These are phyloP conservation scores for Bombylius major DNA, from an alignment of 2,888 invertebrate genomes.

Conservation along the genomic window DNA sequence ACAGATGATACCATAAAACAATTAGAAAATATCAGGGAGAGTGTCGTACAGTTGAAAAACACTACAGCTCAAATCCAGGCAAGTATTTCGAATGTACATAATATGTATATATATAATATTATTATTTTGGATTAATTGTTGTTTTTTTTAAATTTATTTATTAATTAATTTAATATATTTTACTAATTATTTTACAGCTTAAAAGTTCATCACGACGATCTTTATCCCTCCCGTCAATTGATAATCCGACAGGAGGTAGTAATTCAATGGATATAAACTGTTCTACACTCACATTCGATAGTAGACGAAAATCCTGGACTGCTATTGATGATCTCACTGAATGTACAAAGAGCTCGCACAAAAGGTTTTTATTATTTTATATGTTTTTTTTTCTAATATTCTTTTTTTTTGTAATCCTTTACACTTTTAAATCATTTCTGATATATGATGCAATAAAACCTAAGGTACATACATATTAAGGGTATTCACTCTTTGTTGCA, in stretches of 20 bases:
- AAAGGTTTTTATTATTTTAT: conserved; percentile 37
- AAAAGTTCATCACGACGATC: conserved; percentile 21
- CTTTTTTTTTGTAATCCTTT: too few species aligned
- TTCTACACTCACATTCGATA: conserved; percentile 29
- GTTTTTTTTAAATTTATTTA: neutral
- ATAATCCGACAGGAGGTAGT: conserved; percentile 27
- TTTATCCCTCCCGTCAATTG: conserved; percentile 29
- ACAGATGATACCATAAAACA: conserved; percentile 35
- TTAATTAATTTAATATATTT: neutral
- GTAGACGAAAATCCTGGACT: conserved; percentile 70
- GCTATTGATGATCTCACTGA: conserved; percentile 61
- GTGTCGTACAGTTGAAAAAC: conserved; percentile 38
- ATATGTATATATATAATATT: neutral
- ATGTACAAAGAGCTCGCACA: conserved; percentile 43
- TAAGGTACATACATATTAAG: too few species aligned
- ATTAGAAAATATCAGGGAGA: conserved; percentile 36
- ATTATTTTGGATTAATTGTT: neutral
- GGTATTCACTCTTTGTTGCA: too few species aligned
- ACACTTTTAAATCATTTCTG: neutral
- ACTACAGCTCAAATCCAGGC: conserved; percentile 28
- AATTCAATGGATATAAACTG: conserved; percentile 25
- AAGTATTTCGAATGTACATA: too few species aligned
- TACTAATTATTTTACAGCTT: conserved; percentile 13
- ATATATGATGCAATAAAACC: too few species aligned
- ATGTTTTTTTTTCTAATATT: conserved; percentile 5